Evolutionary conservation across 2,113 vertebrate genomes (phyloP).

Genomic region (Cyanoramphus novaezelandiae): DNA sequence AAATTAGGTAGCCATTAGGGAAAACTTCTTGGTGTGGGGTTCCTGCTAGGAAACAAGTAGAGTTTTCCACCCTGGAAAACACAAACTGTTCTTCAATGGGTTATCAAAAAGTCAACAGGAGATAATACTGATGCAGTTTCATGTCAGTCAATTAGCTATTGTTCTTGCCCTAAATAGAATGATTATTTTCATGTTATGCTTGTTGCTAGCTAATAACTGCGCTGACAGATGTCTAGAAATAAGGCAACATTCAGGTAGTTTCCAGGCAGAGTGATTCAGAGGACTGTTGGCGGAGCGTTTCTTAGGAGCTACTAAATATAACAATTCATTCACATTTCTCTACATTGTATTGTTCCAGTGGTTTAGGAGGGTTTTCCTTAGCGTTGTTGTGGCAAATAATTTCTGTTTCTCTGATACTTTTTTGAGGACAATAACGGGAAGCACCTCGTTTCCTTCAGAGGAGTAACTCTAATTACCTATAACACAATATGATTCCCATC

Average conservation of each 20-base stretch:
- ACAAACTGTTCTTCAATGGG: neutral
- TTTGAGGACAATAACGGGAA: slow-evolving; percentile 34
- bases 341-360: neutral
- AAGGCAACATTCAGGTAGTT: slow-evolving; percentile 30
- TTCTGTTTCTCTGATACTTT: neutral
- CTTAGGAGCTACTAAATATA: neutral
- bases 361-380: neutral
- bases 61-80: neutral
- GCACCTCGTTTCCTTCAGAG: neutral
- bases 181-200: slow-evolving; percentile 40
- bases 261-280: slow-evolving; percentile 17
- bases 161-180: slow-evolving; percentile 2
- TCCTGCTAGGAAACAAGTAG: slow-evolving; percentile 4
- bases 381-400: neutral
- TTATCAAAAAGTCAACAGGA: slow-evolving; percentile 45
- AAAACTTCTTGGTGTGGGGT: neutral
- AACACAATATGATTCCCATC: neutral
- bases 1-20: neutral
- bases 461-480: neutral
- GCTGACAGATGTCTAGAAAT: slow-evolving; percentile 46
- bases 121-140: slow-evolving; percentile 40
- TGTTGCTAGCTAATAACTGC: slow-evolving; percentile 48
- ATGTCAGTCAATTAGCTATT: slow-evolving; percentile 25
- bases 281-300: neutral
- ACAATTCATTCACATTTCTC: neutral